Evolutionary conservation across 2,113 vertebrate genomes (phyloP), one percentile per base, ranked within the genome.

Genomic region (Nicator chloris): DNA sequence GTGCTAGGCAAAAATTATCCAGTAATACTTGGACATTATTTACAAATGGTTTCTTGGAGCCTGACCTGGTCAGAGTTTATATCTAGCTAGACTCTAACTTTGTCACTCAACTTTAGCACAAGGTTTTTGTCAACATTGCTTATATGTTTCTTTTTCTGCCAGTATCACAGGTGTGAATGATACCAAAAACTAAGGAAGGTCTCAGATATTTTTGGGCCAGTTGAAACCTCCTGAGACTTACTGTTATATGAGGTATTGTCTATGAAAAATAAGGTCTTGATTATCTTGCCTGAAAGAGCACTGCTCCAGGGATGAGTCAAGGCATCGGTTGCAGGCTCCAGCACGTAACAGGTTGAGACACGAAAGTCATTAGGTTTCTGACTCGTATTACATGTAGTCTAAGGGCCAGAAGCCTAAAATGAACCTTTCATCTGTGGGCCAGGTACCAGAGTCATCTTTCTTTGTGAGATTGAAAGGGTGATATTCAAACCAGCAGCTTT

Each of bases 401-500:
- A 90, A 96, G 94, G 94, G 90, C 95, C 87, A 95, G 92, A 91
- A 96, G 90, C 91, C 93, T 95, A 92, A 96, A 94, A 85, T 87
- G 95, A 91, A 95, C 87, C 96, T 97, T 97, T 96, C 86, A 97
- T 97, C 96, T 96, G 44, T 93, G 93, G 94, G 93, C 94, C 94
- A 95, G 93, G 78, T 97, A 97, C 92, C 95, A 95, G 88, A 91
- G 93, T 97, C 93, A 92, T 97, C 93, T 95, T 96, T 95, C 96
- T 92, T 82, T 93, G 90, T 7, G 22, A 90, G 92, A 95, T 91
- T 94, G 90, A 91, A 88, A 83, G 71, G 50, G 33, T 90, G 93
- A 94, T 96, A 95, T 66, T 73, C 82, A 94, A 95, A 94, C 42
- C 90, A 83, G 73, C 53, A 95, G 73, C 70, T 96, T 27, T 76